Evolutionary conservation across 2,113 vertebrate genomes (phyloP), one percentile per base, ranked within the genome.

Genomic region (Bubo bubo): DNA sequence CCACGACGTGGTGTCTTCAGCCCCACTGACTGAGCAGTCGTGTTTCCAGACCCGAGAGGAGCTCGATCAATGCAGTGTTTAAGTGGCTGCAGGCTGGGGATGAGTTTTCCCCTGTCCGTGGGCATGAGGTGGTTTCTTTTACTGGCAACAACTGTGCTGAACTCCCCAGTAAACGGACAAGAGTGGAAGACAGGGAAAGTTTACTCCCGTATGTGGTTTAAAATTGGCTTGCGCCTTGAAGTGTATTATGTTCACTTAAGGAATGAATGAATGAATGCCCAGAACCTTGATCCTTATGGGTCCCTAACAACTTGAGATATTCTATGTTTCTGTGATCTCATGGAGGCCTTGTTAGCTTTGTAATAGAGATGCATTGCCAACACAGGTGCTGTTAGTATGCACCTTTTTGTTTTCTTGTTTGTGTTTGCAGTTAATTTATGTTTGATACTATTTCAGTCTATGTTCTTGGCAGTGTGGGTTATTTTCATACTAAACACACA

Each of bases 1-100:
- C 14, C 2, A 20, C 0, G 0, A 16, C 0, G 0, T 10, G 45
- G 23, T 55, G 37, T 34, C 34, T 53, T 55, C 23, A 58, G 53
- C 35, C 32, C 60, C 12, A 8, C 30, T 20, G 24, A 12, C 28
- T 0, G 0, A 67, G 6, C 4, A 2, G 2, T 1, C 6, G 0
- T 52, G 14, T 39, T 72, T 60, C 30, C n/a, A 45, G 71, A 15
- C 14, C 16, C 4, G n/a, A 50, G 55, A 66, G 37, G 34, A 63
- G 19, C 50, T 66, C 0, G 2, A 18, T 27, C 18, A 11, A 2
- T 21, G 76, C 70, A 6, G 35, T 1, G 6, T 19, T 18, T n/a
- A 19, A 41, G 34, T 1, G 52, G 47, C 62, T 63, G 16, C 34
- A 66, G 74, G 55, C 45, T 53, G 77, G 43, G 53, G 27, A 20